A percentile compares a stretch with the other conserved stretches of the same genome.
Evolutionary conservation across 1,140 invertebrate species (phyloP).

Genomic region (Aradophagus sp.): DNA sequence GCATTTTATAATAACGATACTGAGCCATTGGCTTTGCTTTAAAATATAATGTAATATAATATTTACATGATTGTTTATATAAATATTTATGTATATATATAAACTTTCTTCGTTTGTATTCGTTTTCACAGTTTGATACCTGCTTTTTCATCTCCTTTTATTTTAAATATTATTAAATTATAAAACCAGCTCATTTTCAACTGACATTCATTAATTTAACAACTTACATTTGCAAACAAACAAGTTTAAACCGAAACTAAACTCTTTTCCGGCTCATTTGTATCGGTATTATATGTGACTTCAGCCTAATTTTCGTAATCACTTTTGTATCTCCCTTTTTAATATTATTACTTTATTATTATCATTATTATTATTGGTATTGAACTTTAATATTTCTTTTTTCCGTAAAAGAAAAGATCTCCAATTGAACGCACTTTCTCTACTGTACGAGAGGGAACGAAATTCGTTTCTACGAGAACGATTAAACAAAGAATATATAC

Average conservation of each 20-base stretch:
- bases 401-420: constrained; percentile 26
- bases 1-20: constrained; percentile 52
- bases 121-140: too few species aligned
- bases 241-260: constrained; percentile 22
- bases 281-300: constrained; percentile 52
- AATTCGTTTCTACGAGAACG: constrained; percentile 33
- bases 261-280: constrained; percentile 38
- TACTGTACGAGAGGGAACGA: constrained; percentile 24
- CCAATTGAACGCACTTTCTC: constrained; percentile 40
- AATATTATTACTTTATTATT: constrained; percentile 11
- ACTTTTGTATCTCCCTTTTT: constrained; percentile 3
- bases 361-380: too few species aligned
- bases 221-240: constrained; percentile 22
- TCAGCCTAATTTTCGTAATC: constrained; percentile 40
- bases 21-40: constrained; percentile 28
- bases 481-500: constrained; percentile 29
- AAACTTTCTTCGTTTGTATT: constrained; percentile 22
- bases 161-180: too few species aligned
- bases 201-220: too few species aligned
- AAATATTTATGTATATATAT: constrained; percentile 29
- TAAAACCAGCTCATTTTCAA: too few species aligned
- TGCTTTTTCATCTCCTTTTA: constrained; percentile 5
- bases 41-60: constrained; percentile 30
- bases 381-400: constrained; percentile 10
- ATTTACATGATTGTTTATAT: constrained; percentile 16